Evolutionary conservation across 2,113 vertebrate species (phyloP).

Genomic region (Isichthys henryi): DNA sequence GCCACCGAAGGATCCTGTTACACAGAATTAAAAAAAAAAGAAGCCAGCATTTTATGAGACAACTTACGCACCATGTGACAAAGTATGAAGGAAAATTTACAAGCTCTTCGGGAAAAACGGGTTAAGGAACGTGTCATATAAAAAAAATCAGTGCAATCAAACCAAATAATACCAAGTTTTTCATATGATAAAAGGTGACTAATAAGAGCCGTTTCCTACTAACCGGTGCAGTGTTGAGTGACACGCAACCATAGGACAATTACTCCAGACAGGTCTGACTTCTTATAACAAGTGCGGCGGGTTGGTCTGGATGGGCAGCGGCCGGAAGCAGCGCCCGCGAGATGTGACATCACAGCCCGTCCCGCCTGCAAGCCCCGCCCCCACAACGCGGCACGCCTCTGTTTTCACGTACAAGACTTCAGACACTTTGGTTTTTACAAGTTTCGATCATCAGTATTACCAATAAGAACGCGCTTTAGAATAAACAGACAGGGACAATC

Average conservation of each 20-base stretch:
- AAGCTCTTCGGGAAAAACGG: background rate
- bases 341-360: background rate
- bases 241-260: background rate
- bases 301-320: background rate
- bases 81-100: background rate
- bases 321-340: background rate
- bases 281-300: background rate
- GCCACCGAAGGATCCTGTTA: conserved; percentile 85
- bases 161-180: background rate
- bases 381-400: background rate
- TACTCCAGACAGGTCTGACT: background rate
- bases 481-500: background rate
- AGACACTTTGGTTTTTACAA: background rate
- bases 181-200: background rate
- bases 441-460: background rate
- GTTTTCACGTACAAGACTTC: background rate
- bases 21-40: conserved; percentile 1
- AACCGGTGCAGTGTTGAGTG: background rate
- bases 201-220: background rate
- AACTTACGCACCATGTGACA: background rate
- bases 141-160: background rate
- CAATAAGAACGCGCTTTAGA: background rate
- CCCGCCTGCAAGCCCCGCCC: background rate
- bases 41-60: background rate
- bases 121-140: background rate